phyloP scores from a whole-genome alignment of 2,888 invertebrate genomes.

The Craniophora ligustri region DNA sequence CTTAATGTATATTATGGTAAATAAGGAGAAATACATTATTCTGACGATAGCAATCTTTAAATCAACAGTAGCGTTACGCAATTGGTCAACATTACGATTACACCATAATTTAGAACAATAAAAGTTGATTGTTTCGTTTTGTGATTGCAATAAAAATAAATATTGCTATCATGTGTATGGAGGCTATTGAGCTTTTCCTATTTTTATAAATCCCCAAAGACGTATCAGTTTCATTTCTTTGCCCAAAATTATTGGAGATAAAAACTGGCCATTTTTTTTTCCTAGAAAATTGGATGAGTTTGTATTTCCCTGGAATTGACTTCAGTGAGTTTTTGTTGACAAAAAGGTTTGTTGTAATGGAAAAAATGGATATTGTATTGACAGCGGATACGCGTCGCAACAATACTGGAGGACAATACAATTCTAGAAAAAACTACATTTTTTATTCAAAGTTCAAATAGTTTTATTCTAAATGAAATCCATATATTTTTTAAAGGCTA shows the following conservation, averaged over 20 bases:
- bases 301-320: conserved; percentile 31
- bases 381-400: neutral
- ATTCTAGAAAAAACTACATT: too few species aligned
- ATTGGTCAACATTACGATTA: conserved; percentile 40
- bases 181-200: conserved; percentile 21
- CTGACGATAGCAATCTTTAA: conserved; percentile 4
- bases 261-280: conserved; percentile 22
- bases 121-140: conserved; percentile 62
- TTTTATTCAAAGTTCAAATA: too few species aligned
- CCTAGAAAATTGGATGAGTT: conserved; percentile 28
- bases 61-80: conserved; percentile 26
- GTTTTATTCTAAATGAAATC: too few species aligned
- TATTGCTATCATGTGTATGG: conserved; percentile 48
- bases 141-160: conserved; percentile 61
- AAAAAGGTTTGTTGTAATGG: conserved; percentile 18
- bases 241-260: conserved; percentile 34
- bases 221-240: conserved; percentile 30
- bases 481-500: too few species aligned
- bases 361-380: conserved; percentile 11
- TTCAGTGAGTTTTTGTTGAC: conserved; percentile 12
- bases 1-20: too few species aligned
- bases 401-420: too few species aligned
- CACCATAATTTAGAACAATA: conserved; percentile 44
- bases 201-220: conserved; percentile 33
- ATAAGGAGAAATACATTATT: neutral